Conservation (phyloP, 2,888 invertebrate genomes). For the Dendrolimus pini region DNA sequence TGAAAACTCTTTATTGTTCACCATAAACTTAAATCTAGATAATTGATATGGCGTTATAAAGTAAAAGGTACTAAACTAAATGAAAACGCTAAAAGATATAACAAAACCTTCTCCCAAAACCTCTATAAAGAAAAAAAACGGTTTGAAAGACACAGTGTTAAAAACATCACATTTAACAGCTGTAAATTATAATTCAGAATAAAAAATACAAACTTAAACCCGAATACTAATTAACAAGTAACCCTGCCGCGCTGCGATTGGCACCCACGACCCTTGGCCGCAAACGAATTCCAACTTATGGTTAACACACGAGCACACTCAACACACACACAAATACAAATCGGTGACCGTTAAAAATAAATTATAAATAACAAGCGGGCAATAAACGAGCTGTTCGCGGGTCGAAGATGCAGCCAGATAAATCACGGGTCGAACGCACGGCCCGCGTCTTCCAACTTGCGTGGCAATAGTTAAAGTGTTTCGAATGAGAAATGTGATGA, state of each 20-base stretch:
- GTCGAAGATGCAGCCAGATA: constrained; percentile 69
- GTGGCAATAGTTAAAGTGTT: constrained; percentile 36
- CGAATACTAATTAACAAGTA: constrained; percentile 35
- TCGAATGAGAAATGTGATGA: constrained; percentile 55
- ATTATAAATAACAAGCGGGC: constrained; percentile 75
- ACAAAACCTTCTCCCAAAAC: neutral
- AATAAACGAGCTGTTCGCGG: constrained; percentile 72
- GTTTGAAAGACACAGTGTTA: neutral
- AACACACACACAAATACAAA: constrained; percentile 45
- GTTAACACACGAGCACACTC: neutral
- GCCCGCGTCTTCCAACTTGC: neutral
- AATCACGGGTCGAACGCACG: constrained; percentile 46
- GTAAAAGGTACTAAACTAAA: too few relatives aligned
- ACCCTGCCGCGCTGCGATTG: constrained; percentile 17
- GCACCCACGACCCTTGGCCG: constrained; percentile 28
- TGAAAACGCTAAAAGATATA: neutral
- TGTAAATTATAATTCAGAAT: neutral
- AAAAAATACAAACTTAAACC: constrained; percentile 17
- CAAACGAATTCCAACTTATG: constrained; percentile 24
- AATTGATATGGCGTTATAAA: too few relatives aligned
- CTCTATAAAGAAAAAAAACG: neutral
- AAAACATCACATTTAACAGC: constrained; percentile 7
- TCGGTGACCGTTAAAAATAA: constrained; percentile 74
- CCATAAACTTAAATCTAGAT: too few relatives aligned
- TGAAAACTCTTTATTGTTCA: too few relatives aligned